These are phyloP conservation scores for Petrocephalus schoutedeni DNA, from an alignment of 2,797 vertebrate species.

Conservation along the genomic window DNA sequence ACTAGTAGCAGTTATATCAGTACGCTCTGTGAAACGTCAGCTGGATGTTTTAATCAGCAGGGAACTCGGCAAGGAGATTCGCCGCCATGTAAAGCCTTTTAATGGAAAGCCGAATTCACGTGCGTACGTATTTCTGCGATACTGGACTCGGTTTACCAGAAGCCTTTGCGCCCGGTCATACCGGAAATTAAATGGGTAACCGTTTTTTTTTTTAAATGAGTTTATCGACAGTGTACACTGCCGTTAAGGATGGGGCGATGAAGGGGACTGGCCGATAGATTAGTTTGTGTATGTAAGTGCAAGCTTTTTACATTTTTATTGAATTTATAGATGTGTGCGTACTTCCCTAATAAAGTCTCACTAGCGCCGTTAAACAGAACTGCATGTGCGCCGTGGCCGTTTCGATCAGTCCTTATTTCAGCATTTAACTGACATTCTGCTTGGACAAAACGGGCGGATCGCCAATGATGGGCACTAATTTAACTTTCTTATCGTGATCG, in stretches of 20 bases:
- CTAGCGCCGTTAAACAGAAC: neutral
- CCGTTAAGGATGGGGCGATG: neutral
- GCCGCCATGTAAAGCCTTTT: neutral
- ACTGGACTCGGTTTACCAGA: constrained; percentile 14
- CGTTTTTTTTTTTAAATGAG: neutral
- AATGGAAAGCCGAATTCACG: neutral
- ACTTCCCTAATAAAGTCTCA: neutral
- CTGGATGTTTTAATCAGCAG: too few species aligned
- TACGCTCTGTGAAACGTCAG: too few species aligned
- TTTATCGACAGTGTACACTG: neutral
- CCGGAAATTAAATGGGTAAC: neutral
- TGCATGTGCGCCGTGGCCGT: neutral
- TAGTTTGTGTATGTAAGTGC: neutral
- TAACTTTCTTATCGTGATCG: neutral
- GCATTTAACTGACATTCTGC: neutral
- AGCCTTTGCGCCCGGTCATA: neutral
- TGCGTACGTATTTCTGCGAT: neutral
- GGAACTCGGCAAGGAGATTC: neutral
- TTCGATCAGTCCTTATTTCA: neutral
- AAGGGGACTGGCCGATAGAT: neutral
- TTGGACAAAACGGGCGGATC: neutral
- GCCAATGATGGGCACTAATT: neutral
- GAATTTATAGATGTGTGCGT: neutral
- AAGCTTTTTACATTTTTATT: neutral
- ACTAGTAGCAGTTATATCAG: too few species aligned